phyloP scores from a whole-genome alignment of 2,888 invertebrate genomes.

The Drosophila greeni region DNA sequence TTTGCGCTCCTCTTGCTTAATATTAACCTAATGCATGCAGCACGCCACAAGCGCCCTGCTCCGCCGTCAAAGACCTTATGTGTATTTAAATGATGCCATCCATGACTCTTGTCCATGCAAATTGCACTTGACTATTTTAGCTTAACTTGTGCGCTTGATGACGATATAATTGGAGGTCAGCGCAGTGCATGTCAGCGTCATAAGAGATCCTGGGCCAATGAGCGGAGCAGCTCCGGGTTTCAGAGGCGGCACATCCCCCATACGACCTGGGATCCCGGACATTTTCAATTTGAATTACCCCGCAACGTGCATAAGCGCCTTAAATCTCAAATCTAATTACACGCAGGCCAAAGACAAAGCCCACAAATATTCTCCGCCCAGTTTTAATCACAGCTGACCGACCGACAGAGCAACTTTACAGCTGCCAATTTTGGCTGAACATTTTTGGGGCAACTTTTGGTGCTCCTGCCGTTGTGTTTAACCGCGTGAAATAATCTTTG shows the following conservation, averaged over 20 bases:
- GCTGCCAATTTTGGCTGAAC: conserved; percentile 45
- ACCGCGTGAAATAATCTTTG: conserved; percentile 75
- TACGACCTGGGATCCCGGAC: conserved; percentile 7
- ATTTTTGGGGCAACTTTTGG: conserved; percentile 40
- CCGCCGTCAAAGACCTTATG: conserved; percentile 17
- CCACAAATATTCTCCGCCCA: conserved; percentile 47
- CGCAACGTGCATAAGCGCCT: conserved; percentile 61
- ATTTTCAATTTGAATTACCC: conserved; percentile 54
- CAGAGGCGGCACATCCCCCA: background rate
- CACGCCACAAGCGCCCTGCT: conserved; percentile 40
- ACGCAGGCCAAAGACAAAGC: conserved; percentile 61
- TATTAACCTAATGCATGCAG: conserved; percentile 62
- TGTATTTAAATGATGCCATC: conserved; percentile 56
- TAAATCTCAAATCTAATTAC: conserved; percentile 70
- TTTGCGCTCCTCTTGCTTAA: conserved; percentile 59
- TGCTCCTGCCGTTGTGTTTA: conserved; percentile 60
- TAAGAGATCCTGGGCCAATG: conserved; percentile 4
- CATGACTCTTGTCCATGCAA: conserved; percentile 50
- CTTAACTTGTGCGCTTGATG: conserved; percentile 61
- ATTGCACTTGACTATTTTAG: conserved; percentile 42
- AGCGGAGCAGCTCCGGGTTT: too few species aligned
- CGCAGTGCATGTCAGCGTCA: conserved; percentile 15
- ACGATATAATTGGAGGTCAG: conserved; percentile 59
- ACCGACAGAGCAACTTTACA: conserved; percentile 27
- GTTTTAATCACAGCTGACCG: conserved; percentile 67